Conservation (phyloP, 2,888 invertebrate species). For the Rugalucina vietnamica region DNA sequence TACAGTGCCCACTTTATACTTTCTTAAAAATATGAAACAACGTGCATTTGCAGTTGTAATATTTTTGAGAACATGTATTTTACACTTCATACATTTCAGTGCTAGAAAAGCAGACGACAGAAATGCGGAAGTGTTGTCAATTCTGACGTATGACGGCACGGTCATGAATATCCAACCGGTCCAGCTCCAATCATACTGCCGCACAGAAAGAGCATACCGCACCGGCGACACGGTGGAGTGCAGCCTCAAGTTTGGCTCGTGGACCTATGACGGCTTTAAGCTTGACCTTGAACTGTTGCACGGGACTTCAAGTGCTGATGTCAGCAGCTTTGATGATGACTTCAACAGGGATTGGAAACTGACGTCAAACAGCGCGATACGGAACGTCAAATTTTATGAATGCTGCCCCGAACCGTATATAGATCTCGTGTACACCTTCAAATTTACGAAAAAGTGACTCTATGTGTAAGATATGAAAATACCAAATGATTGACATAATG, state of each 20-base stretch:
- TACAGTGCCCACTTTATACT: too few species aligned
- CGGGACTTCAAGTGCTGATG: neutral
- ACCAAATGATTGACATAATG: too few species aligned
- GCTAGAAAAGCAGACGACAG: slow-evolving; percentile 28
- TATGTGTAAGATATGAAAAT: too few species aligned
- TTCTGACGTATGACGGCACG: slow-evolving; percentile 42
- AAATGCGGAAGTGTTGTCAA: slow-evolving; percentile 36
- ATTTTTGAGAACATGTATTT: too few species aligned
- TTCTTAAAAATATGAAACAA: too few species aligned
- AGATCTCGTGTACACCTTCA: slow-evolving; percentile 24
- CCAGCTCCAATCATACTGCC: slow-evolving; percentile 43
- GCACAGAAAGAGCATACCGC: neutral
- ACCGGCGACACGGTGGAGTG: slow-evolving; percentile 26
- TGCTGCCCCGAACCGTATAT: slow-evolving; percentile 49
- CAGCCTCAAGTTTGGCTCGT: slow-evolving; percentile 52
- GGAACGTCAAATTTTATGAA: slow-evolving; percentile 20
- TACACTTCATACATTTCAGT: too few species aligned
- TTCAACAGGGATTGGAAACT: slow-evolving; percentile 50
- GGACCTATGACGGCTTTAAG: slow-evolving; percentile 47
- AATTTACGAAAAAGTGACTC: too few species aligned
- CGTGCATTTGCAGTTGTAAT: too few species aligned
- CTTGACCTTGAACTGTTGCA: slow-evolving; percentile 1
- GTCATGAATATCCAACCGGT: slow-evolving; percentile 39
- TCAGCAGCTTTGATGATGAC: slow-evolving; percentile 22
- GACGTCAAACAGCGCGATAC: neutral